A percentile compares a stretch with the other conserved stretches of the same genome.
These are phyloP conservation scores for Neelides sp. DNA, from an alignment of 1,140 invertebrate genomes.

Conservation along the genomic window DNA sequence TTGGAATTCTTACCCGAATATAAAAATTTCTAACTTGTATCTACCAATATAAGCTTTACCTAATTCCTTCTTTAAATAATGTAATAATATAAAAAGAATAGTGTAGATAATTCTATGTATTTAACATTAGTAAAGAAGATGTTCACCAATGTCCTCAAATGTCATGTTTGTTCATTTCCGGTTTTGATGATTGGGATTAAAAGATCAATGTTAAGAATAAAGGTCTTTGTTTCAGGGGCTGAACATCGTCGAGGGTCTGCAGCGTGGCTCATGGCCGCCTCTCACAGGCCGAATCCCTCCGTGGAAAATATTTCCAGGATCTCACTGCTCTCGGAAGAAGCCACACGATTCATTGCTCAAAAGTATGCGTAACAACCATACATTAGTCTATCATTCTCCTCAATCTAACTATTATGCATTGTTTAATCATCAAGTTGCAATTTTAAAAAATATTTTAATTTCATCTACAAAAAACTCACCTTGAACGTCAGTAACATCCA, in stretches of 20 bases:
- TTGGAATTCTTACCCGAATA: neutral
- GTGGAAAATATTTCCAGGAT: conserved; percentile 41
- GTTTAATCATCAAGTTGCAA: too few species aligned
- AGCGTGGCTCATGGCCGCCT: conserved; percentile 43
- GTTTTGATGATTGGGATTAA: neutral
- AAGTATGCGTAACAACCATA: conserved; percentile 37
- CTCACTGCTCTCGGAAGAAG: conserved; percentile 42
- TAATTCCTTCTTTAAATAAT: neutral
- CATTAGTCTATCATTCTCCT: too few species aligned
- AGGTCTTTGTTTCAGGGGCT: conserved; percentile 32
- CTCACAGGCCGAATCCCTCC: conserved; percentile 37
- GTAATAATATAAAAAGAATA: neutral
- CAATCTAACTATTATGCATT: too few species aligned
- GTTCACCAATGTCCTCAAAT: neutral
- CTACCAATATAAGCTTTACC: neutral
- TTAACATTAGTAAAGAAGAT: neutral
- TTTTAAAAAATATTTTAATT: too few species aligned
- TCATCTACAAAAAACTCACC: too few species aligned
- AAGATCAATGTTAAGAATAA: neutral
- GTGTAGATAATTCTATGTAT: neutral
- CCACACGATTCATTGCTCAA: conserved; percentile 40
- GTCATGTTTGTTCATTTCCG: neutral
- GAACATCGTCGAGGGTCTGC: conserved; percentile 37
- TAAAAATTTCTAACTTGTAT: neutral
- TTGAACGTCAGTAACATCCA: too few species aligned